Conservation (phyloP, 2,888 invertebrate genomes). For the Endomychus coccineus region DNA sequence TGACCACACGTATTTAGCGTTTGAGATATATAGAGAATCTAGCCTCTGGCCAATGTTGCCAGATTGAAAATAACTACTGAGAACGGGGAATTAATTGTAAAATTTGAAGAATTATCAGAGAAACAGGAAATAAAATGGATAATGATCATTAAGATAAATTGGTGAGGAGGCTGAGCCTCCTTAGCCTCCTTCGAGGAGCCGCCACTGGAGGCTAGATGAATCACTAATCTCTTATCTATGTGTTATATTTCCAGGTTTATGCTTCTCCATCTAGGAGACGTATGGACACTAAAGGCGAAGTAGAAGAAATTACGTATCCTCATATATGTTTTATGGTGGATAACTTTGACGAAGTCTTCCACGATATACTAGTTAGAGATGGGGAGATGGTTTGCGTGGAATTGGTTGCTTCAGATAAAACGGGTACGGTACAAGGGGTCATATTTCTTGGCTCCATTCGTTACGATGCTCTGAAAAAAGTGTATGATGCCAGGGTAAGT, state of each 20-base stretch:
- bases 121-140: too few relatives aligned
- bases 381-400: slow-evolving; percentile 99
- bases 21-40: too few relatives aligned
- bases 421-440: slow-evolving; percentile 81
- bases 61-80: too few relatives aligned
- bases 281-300: slow-evolving; percentile 97
- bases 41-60: too few relatives aligned
- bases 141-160: too few relatives aligned
- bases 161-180: too few relatives aligned
- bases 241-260: slow-evolving; percentile 62
- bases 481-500: slow-evolving; percentile 90
- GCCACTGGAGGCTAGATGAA: too few relatives aligned
- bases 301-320: slow-evolving; percentile 98
- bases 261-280: slow-evolving; percentile 93
- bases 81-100: too few relatives aligned
- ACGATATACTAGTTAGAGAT: slow-evolving; percentile 93
- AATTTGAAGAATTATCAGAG: too few relatives aligned
- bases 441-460: slow-evolving; percentile 96
- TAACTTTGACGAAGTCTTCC: slow-evolving; percentile 98
- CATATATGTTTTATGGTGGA: slow-evolving; percentile 99
- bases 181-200: too few relatives aligned
- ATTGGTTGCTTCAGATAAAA: slow-evolving; percentile 85
- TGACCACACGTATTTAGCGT: too few relatives aligned
- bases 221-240: too few relatives aligned
- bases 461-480: slow-evolving; percentile 94